These are phyloP conservation scores for Tetramorium simillimum DNA, from an alignment of 1,140 invertebrate species.

Conservation along the genomic window DNA sequence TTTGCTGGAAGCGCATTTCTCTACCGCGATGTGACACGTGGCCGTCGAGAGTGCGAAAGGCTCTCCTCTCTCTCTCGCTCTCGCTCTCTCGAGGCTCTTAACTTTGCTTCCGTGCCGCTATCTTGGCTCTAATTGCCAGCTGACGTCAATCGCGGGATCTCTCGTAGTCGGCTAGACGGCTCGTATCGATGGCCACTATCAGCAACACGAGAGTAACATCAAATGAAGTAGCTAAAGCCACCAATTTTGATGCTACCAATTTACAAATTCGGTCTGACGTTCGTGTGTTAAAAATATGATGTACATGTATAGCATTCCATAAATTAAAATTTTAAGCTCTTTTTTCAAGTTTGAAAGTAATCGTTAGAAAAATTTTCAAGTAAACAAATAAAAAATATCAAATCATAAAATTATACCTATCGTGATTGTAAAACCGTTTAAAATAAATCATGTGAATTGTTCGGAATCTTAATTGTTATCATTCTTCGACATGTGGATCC, in stretches of 20 bases:
- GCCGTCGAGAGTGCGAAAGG: not conserved
- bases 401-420: not conserved
- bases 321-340: not conserved
- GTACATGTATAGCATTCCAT: not conserved
- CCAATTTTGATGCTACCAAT: not conserved
- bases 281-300: not conserved
- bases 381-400: not conserved
- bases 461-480: not conserved
- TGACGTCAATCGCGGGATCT: slow-evolving; percentile 63
- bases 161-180: not conserved
- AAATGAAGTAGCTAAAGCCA: not conserved
- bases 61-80: not conserved
- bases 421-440: not conserved
- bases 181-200: slow-evolving; percentile 10
- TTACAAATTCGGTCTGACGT: not conserved
- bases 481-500: not conserved
- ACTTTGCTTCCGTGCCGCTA: slow-evolving; percentile 74
- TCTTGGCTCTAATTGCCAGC: slow-evolving; percentile 59
- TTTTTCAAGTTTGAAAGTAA: not conserved
- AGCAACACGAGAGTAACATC: not conserved
- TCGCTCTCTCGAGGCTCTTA: slow-evolving; percentile 54
- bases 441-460: not conserved
- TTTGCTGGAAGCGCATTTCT: slow-evolving; percentile 60
- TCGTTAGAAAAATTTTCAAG: not conserved
- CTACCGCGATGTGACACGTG: slow-evolving; percentile 51